These are phyloP conservation scores for Stenoptilia bipunctidactyla DNA, from an alignment of 2,888 invertebrate species.

Conservation along the genomic window DNA sequence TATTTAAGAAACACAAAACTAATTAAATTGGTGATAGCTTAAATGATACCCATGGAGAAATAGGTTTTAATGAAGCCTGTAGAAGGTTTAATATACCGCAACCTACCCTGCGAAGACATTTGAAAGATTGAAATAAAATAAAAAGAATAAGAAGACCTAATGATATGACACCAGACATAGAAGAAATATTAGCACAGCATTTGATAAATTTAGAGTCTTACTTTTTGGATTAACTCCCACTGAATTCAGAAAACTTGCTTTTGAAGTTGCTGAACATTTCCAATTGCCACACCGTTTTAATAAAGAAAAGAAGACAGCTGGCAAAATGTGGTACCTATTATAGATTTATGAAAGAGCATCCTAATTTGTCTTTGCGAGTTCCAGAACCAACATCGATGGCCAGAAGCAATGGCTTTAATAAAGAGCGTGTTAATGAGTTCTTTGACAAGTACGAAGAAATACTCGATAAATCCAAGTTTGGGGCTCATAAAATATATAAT, in stretches of 20 bases:
- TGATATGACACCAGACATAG: conserved; percentile 12
- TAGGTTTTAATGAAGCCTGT: conserved; percentile 11
- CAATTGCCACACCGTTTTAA: conserved; percentile 12
- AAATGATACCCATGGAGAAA: no score
- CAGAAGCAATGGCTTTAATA: conserved; percentile 9
- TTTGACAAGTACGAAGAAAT: conserved; percentile 13
- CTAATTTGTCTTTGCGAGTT: conserved; percentile 12
- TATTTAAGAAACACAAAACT: no score
- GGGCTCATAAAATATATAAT: conserved; percentile 16
- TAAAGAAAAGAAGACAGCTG: conserved; percentile 11
- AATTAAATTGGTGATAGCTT: no score
- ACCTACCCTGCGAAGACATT: conserved; percentile 12
- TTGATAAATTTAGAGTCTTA: conserved; percentile 11
- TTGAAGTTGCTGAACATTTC: conserved; percentile 12
- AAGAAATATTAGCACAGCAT: conserved; percentile 13
- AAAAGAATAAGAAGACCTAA: conserved; percentile 12
- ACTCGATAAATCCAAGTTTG: conserved; percentile 13
- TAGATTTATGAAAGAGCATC: conserved; percentile 15
- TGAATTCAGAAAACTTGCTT: conserved; percentile 9
- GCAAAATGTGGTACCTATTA: conserved; percentile 12
- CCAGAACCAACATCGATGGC: conserved; percentile 13
- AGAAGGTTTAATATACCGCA: conserved; percentile 12
- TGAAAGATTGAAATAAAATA: conserved; percentile 8
- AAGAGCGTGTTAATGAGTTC: conserved; percentile 12
- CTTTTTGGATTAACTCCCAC: conserved; percentile 12